Evolutionary conservation across 2,888 invertebrate species (phyloP).

Genomic region (Phoenoteleia sp.): DNA sequence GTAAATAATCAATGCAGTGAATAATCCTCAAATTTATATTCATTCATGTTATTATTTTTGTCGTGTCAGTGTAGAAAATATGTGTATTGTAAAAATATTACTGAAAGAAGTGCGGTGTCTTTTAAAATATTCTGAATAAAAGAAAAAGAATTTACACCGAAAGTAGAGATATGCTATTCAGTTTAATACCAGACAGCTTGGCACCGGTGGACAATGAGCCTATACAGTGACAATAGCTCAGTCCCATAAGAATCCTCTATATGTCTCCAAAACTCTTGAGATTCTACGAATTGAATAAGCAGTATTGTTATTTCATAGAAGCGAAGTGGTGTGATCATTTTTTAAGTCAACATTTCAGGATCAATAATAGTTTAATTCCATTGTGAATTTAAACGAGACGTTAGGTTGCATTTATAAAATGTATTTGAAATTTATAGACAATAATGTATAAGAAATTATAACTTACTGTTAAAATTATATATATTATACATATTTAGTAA

Average conservation of each 20-base stretch:
- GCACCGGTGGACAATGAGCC: conserved; percentile 80
- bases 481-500: too few relatives aligned
- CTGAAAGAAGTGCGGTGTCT: conserved; percentile 63
- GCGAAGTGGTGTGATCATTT: conserved; percentile 67
- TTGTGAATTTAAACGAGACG: conserved; percentile 20
- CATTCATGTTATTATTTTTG: conserved; percentile 27
- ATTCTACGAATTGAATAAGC: conserved; percentile 77
- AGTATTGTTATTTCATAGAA: conserved; percentile 67
- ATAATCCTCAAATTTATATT: neutral
- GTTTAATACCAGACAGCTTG: conserved; percentile 80
- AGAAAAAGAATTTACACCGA: conserved; percentile 69
- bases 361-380: conserved; percentile 53
- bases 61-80: conserved; percentile 48
- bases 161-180: conserved; percentile 67
- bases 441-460: too few relatives aligned
- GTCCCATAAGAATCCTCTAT: conserved; percentile 76
- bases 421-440: too few relatives aligned
- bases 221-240: conserved; percentile 73
- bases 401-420: conserved; percentile 10
- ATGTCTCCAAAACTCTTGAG: conserved; percentile 73
- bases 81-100: conserved; percentile 58
- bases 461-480: too few relatives aligned
- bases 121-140: conserved; percentile 67
- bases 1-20: neutral
- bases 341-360: conserved; percentile 67